These are phyloP conservation scores for Drosophila truncata DNA, from an alignment of 1,140 invertebrate genomes.

Conservation along the genomic window DNA sequence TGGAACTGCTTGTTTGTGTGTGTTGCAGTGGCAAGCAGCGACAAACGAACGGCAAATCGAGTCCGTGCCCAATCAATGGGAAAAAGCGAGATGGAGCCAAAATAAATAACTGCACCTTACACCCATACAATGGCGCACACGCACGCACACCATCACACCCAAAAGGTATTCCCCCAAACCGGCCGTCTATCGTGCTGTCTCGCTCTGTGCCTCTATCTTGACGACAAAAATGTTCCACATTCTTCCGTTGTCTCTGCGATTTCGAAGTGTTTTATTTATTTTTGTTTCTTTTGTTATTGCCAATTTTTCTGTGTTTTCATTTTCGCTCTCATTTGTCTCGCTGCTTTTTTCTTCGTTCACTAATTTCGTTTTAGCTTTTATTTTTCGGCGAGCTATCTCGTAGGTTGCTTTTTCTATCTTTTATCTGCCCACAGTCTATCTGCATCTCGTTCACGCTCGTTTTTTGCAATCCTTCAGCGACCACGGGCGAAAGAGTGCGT, in stretches of 20 bases:
- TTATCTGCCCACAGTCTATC: slow-evolving; percentile 58
- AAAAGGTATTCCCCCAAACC: slow-evolving; percentile 81
- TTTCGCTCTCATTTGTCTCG: slow-evolving; percentile 77
- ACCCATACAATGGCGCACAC: slow-evolving; percentile 22
- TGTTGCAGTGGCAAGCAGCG: slow-evolving; percentile 26
- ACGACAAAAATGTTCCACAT: slow-evolving; percentile 74
- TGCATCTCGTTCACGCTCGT: slow-evolving; percentile 21
- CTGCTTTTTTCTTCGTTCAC: slow-evolving; percentile 45
- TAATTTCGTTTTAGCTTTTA: slow-evolving; percentile 46
- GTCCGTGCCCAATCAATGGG: slow-evolving; percentile 63
- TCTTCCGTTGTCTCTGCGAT: slow-evolving; percentile 53
- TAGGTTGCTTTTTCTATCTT: slow-evolving; percentile 58
- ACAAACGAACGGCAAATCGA: slow-evolving; percentile 30
- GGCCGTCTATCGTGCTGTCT: slow-evolving; percentile 20
- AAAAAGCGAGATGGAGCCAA: slow-evolving; percentile 61
- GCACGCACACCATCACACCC: slow-evolving; percentile 42
- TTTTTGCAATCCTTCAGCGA: slow-evolving; percentile 42
- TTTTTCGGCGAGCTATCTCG: slow-evolving; percentile 56
- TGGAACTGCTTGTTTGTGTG: slow-evolving; percentile 16
- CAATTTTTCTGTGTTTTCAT: slow-evolving; percentile 71
- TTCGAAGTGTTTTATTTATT: slow-evolving; percentile 12
- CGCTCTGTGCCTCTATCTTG: slow-evolving; percentile 31
- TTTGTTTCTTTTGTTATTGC: slow-evolving; percentile 46
- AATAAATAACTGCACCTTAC: slow-evolving; percentile 77
- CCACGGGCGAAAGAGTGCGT: neutral